These are phyloP conservation scores for Lomographa bimaculata DNA, from an alignment of 2,888 invertebrate genomes.

Conservation along the genomic window DNA sequence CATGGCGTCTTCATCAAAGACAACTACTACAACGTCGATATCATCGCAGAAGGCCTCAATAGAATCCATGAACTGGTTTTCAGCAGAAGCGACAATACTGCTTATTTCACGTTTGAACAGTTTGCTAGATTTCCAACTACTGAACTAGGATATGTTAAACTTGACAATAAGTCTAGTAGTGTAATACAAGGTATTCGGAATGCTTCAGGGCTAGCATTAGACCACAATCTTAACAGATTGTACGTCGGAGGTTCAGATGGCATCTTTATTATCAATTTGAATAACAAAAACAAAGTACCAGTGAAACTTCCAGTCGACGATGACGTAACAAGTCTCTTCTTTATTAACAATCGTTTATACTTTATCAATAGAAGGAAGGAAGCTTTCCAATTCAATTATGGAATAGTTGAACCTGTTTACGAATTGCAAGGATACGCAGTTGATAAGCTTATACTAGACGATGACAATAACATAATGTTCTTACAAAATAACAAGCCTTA, in stretches of 20 bases:
- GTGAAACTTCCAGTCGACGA: constrained; percentile 61
- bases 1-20: constrained; percentile 55
- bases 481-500: constrained; percentile 50
- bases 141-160: constrained; percentile 53
- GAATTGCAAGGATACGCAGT: constrained; percentile 52
- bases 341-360: constrained; percentile 56
- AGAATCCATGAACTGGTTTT: constrained; percentile 55
- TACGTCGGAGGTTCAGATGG: constrained; percentile 68
- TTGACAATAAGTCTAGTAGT: constrained; percentile 47
- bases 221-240: constrained; percentile 55
- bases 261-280: constrained; percentile 56
- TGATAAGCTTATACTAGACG: constrained; percentile 60
- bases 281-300: constrained; percentile 49
- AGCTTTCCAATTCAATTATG: constrained; percentile 60
- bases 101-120: constrained; percentile 68
- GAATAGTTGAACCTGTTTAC: constrained; percentile 43
- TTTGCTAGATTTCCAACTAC: constrained; percentile 45
- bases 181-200: constrained; percentile 62
- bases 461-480: constrained; percentile 66
- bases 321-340: constrained; percentile 55
- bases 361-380: constrained; percentile 55
- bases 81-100: constrained; percentile 59
- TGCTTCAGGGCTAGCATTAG: constrained; percentile 64
- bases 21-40: constrained; percentile 58
- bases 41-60: constrained; percentile 66